Base-by-base conservation (phyloP, 2,113 vertebrate species). In the Nycticebus coucang region DNA sequence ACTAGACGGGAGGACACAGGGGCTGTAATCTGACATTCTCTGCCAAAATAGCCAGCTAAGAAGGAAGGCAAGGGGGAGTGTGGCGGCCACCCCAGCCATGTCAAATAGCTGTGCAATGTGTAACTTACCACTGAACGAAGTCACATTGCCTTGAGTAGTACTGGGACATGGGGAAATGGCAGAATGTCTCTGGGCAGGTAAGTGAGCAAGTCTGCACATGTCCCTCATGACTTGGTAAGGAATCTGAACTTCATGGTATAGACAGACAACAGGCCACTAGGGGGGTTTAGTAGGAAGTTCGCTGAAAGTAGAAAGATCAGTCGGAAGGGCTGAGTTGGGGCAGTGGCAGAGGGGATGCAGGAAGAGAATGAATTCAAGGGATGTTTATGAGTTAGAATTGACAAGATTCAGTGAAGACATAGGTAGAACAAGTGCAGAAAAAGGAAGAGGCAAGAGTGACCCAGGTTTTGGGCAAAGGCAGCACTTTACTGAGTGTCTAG, bases 211-310 rank as follows among this genome's bases (percentile, higher is more conserved):
- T 33, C 5, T 53, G 53, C 33, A 2, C 33, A 5, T 2, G 26
- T 4, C 22, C 37, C 37, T n/a, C n/a, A 41, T 14, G 33, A 13
- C 68, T 87, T 79, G 45, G 21, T 37, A 68, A 75, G 78, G 35
- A 71, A 57, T 57, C 55, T 72, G 62, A 37, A 37, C 45, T 35
- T 18, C 4, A n/a, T 13, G 17, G 35, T 68, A 45, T 37, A 81
- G 57, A 12, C 2, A 81, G 33, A 19, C 37, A 37, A 59, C 2
- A 13, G 59, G 33, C 22, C 92, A 81, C 13, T 12, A 72, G 69
- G 45, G 14, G 30, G 59, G 53, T 90, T 94, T n/a, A 64, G 78
- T 45, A 84, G n/a, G 71, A 60, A 45, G 90, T 71, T 85, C 60
- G 86, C 37, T 74, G 55, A 79, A 92, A 35, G 60, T 66, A 85